Conservation (phyloP, 2,113 vertebrate genomes). For the Girardinichthys multiradiatus region DNA sequence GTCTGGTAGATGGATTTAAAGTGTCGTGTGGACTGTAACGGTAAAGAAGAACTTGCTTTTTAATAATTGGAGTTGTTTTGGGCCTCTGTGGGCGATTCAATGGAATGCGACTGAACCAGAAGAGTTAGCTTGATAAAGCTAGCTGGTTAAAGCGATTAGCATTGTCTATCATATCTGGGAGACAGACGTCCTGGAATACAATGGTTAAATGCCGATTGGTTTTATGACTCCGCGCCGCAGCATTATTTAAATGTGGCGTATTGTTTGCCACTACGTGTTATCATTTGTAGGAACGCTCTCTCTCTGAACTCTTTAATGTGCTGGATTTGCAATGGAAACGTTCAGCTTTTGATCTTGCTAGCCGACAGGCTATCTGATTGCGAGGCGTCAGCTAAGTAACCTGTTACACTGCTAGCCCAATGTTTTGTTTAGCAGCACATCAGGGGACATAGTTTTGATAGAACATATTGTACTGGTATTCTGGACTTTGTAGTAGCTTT, state of each 20-base stretch:
- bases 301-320: constrained; percentile 5
- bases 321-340: constrained; percentile 58
- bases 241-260: constrained; percentile 11
- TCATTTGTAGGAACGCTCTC: constrained; percentile 6
- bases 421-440: constrained; percentile 65
- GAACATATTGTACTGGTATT: constrained; percentile 20
- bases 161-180: constrained; percentile 38
- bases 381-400: constrained; percentile 49
- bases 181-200: constrained; percentile 39
- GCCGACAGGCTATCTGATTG: constrained; percentile 34
- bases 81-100: constrained; percentile 55
- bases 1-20: constrained; percentile 36
- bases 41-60: constrained; percentile 29
- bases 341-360: constrained; percentile 44
- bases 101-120: constrained; percentile 54
- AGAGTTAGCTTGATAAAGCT: constrained; percentile 55
- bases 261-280: constrained; percentile 26
- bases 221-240: constrained; percentile 11
- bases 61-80: constrained; percentile 5
- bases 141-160: constrained; percentile 57
- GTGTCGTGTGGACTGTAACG: background rate
- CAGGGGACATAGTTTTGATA: constrained; percentile 36
- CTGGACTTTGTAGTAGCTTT: constrained; percentile 14
- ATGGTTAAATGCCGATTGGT: constrained; percentile 33
- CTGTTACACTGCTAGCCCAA: constrained; percentile 54